A percentile compares a stretch with the other conserved stretches of the same genome.
Evolutionary conservation across 2,888 invertebrate genomes (phyloP).

Genomic region (Cordilura impudica): DNA sequence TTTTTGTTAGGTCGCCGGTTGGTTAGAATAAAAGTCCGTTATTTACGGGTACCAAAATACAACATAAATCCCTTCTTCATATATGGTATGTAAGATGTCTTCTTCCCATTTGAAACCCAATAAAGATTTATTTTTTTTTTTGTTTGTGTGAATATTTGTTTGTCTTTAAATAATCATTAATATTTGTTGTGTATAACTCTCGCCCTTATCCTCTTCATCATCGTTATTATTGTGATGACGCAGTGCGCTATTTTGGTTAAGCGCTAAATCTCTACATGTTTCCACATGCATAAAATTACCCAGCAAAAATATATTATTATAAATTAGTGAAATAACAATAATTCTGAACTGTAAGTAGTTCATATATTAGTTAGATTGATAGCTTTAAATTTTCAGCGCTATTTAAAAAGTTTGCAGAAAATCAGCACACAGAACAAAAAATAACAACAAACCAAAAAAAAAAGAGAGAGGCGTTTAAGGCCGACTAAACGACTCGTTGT

Average conservation of each 20-base stretch:
- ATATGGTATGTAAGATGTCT: background rate
- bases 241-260: conserved; percentile 52
- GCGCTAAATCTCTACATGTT: background rate
- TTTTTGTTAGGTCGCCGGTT: conserved; percentile 14
- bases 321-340: too few relatives aligned
- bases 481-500: too few relatives aligned
- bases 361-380: too few relatives aligned
- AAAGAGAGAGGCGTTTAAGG: too few relatives aligned
- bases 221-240: conserved; percentile 41
- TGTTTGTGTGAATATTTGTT: conserved; percentile 14
- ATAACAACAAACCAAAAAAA: too few relatives aligned
- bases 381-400: too few relatives aligned
- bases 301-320: too few relatives aligned
- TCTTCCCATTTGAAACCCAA: background rate
- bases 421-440: too few relatives aligned
- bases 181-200: conserved; percentile 29
- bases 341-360: too few relatives aligned
- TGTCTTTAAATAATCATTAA: conserved; percentile 45
- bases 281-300: too few relatives aligned
- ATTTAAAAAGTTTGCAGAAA: too few relatives aligned
- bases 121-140: conserved; percentile 1
- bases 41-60: background rate
- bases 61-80: background rate
- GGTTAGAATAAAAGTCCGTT: conserved; percentile 30
- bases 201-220: background rate